Conservation (phyloP, 2,888 invertebrate genomes). For the Rhimphoctona megacephalus region DNA sequence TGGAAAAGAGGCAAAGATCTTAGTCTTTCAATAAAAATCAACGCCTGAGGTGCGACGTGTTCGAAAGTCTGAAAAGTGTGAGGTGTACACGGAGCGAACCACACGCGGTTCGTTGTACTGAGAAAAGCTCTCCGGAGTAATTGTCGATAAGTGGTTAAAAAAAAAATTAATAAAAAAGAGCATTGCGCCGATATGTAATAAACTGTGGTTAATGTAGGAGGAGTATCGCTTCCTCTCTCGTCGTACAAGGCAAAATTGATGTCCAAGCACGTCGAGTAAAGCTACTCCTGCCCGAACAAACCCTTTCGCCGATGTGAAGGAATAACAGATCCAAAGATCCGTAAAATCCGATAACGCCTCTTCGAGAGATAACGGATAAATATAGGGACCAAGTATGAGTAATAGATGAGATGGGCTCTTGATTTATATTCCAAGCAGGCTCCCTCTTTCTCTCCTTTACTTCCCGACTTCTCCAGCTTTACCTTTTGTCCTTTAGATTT, state of each 20-base stretch:
- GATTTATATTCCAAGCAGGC: slow-evolving; percentile 63
- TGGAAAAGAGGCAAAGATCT: slow-evolving; percentile 35
- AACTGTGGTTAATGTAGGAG: slow-evolving; percentile 30
- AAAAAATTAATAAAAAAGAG: slow-evolving; percentile 24
- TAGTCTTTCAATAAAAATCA: slow-evolving; percentile 65
- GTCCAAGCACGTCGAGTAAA: slow-evolving; percentile 6
- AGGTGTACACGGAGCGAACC: slow-evolving; percentile 7
- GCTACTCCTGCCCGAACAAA: slow-evolving; percentile 32
- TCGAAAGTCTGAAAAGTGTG: slow-evolving; percentile 22
- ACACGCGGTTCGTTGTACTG: slow-evolving; percentile 54
- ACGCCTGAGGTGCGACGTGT: slow-evolving; percentile 60
- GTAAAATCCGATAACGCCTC: slow-evolving; percentile 74
- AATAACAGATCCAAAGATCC: slow-evolving; percentile 74
- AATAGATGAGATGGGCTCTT: slow-evolving; percentile 66
- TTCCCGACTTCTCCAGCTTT: neutral
- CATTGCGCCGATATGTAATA: slow-evolving; percentile 39
- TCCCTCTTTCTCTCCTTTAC: slow-evolving; percentile 8
- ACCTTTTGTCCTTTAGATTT: slow-evolving; percentile 42
- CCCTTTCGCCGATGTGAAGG: slow-evolving; percentile 47
- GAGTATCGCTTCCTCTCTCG: slow-evolving; percentile 45
- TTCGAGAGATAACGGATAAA: slow-evolving; percentile 75
- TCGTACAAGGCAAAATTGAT: slow-evolving; percentile 13
- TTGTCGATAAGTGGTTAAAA: slow-evolving; percentile 58
- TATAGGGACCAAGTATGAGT: slow-evolving; percentile 73
- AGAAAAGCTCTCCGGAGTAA: slow-evolving; percentile 51